These are phyloP conservation scores for Rapana venosa DNA, from an alignment of 2,888 invertebrate genomes.

Conservation along the genomic window DNA sequence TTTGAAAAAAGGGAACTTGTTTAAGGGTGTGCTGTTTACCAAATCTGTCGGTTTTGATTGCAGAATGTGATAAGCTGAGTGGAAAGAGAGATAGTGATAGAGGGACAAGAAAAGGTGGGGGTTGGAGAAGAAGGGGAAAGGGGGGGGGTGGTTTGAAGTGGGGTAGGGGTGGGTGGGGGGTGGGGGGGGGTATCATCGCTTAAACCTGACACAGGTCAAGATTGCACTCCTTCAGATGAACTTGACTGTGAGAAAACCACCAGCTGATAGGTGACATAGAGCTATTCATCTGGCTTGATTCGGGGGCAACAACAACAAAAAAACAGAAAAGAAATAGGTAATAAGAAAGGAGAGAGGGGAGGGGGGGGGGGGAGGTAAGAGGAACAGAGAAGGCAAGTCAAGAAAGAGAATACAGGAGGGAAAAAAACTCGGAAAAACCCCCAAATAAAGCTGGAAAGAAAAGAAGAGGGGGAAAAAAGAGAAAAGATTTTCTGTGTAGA, in stretches of 20 bases:
- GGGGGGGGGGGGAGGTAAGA: no score
- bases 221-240: neutral
- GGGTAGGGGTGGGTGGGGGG: neutral
- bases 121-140: neutral
- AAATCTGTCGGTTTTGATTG: neutral
- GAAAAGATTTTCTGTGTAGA: no score
- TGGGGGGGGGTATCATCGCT: neutral
- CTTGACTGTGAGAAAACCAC: constrained; percentile 22
- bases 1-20: neutral
- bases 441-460: no score
- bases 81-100: no score
- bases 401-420: no score
- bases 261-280: neutral
- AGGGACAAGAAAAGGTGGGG: no score
- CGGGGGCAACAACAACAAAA: neutral
- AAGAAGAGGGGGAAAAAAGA: no score
- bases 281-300: neutral
- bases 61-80: neutral
- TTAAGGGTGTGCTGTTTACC: neutral
- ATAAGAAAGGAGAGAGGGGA: no score
- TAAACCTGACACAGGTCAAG: neutral
- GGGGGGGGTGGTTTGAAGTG: neutral
- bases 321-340: neutral
- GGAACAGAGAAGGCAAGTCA: no score
- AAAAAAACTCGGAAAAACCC: no score